phyloP scores from a whole-genome alignment of 2,797 vertebrate genomes.

The Vultur gryphus region DNA sequence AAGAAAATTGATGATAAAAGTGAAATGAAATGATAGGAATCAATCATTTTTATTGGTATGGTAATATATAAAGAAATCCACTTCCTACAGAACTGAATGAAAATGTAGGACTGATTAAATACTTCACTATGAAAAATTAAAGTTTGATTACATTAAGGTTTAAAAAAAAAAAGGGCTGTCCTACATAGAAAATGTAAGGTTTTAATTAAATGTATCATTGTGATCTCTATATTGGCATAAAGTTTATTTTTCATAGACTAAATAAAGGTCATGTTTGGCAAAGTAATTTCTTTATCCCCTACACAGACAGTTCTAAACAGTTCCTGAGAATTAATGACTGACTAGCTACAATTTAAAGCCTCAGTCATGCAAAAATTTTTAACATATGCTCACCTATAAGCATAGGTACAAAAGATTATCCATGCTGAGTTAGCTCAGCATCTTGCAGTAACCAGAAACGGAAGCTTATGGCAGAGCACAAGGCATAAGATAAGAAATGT shows the following conservation, averaged over 20 bases:
- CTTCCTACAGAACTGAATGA: neutral
- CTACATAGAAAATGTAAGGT: neutral
- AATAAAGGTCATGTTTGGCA: neutral
- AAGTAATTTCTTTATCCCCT: neutral
- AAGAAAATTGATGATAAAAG: slow-evolving; percentile 1
- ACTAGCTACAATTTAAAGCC: neutral
- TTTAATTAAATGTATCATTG: neutral
- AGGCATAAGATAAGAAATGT: neutral
- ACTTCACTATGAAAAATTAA: neutral
- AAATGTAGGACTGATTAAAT: neutral
- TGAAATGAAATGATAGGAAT: neutral
- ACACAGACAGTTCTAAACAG: neutral
- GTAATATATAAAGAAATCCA: neutral
- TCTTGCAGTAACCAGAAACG: neutral
- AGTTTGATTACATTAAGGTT: neutral
- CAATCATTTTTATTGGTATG: neutral
- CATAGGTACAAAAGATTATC: neutral
- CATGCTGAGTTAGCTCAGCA: neutral
- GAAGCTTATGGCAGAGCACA: neutral
- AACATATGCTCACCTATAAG: neutral
- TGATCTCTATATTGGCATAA: neutral
- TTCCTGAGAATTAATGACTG: neutral
- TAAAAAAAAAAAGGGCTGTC: neutral
- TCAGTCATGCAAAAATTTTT: neutral
- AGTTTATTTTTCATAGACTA: neutral